Conservation (phyloP, 1,140 invertebrate genomes). For the Hylaeus anthracinus region DNA sequence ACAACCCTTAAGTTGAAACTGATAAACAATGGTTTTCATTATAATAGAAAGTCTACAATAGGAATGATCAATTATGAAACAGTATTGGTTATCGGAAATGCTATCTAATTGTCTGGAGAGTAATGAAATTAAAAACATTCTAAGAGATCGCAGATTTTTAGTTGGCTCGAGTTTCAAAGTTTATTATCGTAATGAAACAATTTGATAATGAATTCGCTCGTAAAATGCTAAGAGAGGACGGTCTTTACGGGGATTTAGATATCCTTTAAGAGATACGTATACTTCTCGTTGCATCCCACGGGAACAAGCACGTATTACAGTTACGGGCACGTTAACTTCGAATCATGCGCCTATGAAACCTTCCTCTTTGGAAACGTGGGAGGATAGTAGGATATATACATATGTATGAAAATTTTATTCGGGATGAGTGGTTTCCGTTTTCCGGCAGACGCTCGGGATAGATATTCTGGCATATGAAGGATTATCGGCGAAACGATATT, state of each 20-base stretch:
- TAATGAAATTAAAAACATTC: not conserved
- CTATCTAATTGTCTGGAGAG: not conserved
- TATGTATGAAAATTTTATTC: slow-evolving; percentile 34
- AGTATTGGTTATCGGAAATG: not conserved
- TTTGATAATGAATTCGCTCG: not conserved
- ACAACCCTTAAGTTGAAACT: no score
- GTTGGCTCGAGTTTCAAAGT: not conserved
- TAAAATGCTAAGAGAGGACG: not conserved
- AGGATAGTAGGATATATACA: no score
- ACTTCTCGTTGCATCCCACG: slow-evolving; percentile 6
- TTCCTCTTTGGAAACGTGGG: not conserved
- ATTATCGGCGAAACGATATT: not conserved
- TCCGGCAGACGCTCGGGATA: slow-evolving; percentile 4
- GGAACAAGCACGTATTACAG: slow-evolving; percentile 20
- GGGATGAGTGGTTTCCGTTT: not conserved
- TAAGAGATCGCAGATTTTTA: not conserved
- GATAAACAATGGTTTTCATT: no score
- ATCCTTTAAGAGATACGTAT: not conserved
- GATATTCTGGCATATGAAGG: not conserved
- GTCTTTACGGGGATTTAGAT: not conserved
- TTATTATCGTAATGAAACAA: no score
- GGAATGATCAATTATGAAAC: no score
- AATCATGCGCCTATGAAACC: slow-evolving; percentile 25
- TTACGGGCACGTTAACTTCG: slow-evolving; percentile 18
- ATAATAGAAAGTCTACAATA: no score